Base-by-base conservation (phyloP, 2,888 invertebrate species). In the Melipona bicolor region DNA sequence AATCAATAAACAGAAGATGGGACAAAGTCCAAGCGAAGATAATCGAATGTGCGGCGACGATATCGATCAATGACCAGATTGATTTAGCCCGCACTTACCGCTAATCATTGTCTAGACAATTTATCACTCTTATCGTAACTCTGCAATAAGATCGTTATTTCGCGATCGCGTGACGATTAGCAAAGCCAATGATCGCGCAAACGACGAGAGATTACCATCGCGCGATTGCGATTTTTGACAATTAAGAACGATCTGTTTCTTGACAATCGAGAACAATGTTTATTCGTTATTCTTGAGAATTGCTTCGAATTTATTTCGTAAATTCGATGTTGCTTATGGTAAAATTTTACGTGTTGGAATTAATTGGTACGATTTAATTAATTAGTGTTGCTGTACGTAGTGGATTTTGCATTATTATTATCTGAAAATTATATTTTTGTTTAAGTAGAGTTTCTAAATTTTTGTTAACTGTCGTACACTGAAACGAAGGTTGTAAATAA, bases 41-140 rank as follows among this genome's bases (percentile, higher is more conserved):
- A 70, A 84, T 5, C 27, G 36, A 27, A 27, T 64, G 65, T 64
- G 54, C 17, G 75, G n/a, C 36, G 15, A 17, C 59, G 82, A 88
- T 87, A 72, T 85, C 79, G 85, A 89, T 88, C 72, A 65, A 87
- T 80, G 81, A 77, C 77, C 77, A 74, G 79, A 86, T 87, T 76
- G 88, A 86, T 88, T 75, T 77, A 50, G 36, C 61, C 56, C 19
- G 36, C 54, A 62, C 61, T 77, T 61, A 72, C 32, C 27, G 77
- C 79, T 89, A 87, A 89, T 87, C 88, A 70, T 85, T 73, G 85
- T 88, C 85, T 83, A 82, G 77, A 83, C 85, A 54, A 82, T 71
- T 88, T 85, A 77, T 81, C 83, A 54, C 27, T 64, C 70, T 79
- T 86, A 87, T 88, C 87, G 69, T 27, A 27, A 21, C 36, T 56